Conservation (phyloP, 2,797 vertebrate species). For the Sphaeramia orbicularis region DNA sequence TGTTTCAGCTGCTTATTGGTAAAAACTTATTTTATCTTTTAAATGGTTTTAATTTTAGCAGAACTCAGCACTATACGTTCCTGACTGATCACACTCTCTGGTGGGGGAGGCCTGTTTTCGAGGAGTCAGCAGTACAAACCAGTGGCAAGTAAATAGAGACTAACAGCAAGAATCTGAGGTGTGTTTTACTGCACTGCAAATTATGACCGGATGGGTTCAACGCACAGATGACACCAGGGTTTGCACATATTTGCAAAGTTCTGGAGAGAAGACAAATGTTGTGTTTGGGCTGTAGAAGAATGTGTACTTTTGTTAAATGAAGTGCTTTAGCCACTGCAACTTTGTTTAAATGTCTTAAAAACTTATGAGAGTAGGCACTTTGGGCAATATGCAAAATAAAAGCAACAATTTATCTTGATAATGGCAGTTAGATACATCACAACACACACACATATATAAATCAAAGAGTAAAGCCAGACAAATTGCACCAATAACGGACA, state of each 20-base stretch:
- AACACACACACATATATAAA: background rate
- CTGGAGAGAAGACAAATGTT: no score
- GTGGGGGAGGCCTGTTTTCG: conserved; percentile 15
- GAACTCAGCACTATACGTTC: conserved; percentile 23
- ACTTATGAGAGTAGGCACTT: no score
- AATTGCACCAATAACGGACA: conserved; percentile 1
- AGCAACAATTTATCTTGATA: background rate
- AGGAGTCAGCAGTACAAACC: conserved; percentile 41
- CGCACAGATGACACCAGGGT: no score
- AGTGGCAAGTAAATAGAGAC: background rate
- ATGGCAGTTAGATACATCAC: background rate
- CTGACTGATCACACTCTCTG: conserved; percentile 26
- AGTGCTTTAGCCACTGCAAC: no score
- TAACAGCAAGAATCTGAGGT: background rate
- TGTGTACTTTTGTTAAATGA: no score
- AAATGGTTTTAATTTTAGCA: conserved; percentile 21
- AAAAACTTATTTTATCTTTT: conserved; percentile 25
- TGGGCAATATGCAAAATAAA: background rate
- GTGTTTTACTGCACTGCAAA: background rate
- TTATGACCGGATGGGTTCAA: background rate
- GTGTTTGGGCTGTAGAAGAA: no score
- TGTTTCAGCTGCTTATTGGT: conserved; percentile 16
- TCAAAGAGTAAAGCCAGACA: background rate
- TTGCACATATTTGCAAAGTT: no score
- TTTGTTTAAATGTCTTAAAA: background rate